A percentile compares a stretch with the other conserved stretches of the same genome.
Evolutionary conservation across 2,888 invertebrate genomes (phyloP).

Genomic region (Boloria euphrosyne): DNA sequence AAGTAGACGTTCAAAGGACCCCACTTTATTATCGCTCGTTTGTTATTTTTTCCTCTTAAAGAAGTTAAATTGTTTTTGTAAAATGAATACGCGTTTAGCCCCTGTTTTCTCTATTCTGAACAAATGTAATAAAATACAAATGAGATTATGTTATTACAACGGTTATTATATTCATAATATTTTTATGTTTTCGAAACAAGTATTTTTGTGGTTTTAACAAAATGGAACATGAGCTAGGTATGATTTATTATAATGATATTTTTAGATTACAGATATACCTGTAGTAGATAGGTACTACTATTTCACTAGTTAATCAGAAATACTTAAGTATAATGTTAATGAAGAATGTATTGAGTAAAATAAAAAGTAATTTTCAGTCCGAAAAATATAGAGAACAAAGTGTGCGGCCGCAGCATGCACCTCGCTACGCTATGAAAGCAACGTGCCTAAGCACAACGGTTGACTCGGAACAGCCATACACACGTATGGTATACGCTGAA

Average conservation of each 20-base stretch:
- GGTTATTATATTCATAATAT: conserved; percentile 6
- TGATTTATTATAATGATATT: too few relatives aligned
- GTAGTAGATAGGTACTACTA: too few relatives aligned
- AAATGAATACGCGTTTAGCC: conserved; percentile 21
- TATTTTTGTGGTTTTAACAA: conserved; percentile 1
- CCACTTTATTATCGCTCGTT: conserved; percentile 47
- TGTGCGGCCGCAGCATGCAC: conserved; percentile 50
- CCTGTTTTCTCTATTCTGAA: conserved; percentile 7
- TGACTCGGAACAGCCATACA: conserved; percentile 71
- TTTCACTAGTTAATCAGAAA: too few relatives aligned
- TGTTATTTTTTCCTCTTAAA: conserved; percentile 42
- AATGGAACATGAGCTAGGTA: too few relatives aligned
- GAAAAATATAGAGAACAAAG: not conserved
- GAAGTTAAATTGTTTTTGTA: conserved; percentile 35
- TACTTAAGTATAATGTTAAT: not conserved
- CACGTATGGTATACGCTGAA: conserved; percentile 47
- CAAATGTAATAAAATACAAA: conserved; percentile 17
- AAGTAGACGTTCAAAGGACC: conserved; percentile 60
- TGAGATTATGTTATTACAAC: conserved; percentile 19
- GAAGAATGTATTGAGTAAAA: not conserved
- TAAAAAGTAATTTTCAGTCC: not conserved
- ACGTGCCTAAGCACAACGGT: conserved; percentile 75
- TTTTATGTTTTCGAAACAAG: conserved; percentile 5
- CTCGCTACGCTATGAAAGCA: conserved; percentile 67
- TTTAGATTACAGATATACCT: too few relatives aligned